Base-by-base conservation (phyloP, 2,888 invertebrate genomes). In the Ophioninae sp. region DNA sequence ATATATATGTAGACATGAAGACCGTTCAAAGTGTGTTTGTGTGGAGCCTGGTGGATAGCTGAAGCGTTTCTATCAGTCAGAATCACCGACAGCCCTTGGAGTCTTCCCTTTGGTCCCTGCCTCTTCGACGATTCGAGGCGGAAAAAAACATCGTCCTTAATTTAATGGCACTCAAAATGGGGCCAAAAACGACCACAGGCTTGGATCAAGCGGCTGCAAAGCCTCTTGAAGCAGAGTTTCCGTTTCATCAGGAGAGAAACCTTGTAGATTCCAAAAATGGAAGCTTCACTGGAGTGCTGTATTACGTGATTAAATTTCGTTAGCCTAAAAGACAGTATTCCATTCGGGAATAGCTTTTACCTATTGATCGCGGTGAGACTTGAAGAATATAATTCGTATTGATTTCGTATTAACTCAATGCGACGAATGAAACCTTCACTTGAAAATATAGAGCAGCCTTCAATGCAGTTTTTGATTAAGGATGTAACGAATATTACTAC, bases 51-150 rank as follows among this genome's bases (percentile, higher is more conserved):
- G 10, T 57, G 50, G 41, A 80, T 69, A 61, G 61, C 39, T 13
- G 74, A 17, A 44, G 39, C 61, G 68, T n/a, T 80, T 74, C 74
- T 50, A 80, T 80, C 74, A 80, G 56, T 10, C 21, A 37, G 62
- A 74, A 80, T 56, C 50, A 68, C 74, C 50, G 41, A 68, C 37
- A 75, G 8, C 65, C 50, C 65, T 69, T 37, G 37, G n/a, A 23
- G 50, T 21, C 62, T 62, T 13, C 50, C 69, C 70, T n/a, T 37
- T 57, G 23, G 30, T 37, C 70, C 37, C 37, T 39, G 20, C 23
- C 59, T 70, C 21, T 50, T 10, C 59, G 21, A 62, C 44, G 44
- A 62, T 62, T 50, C 62, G 56, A 62, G 62, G 57, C 23, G 23
- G 37, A 20, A 75, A 17, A 21, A 7, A n/a, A 65, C 65, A 67